Evolutionary conservation across 2,888 invertebrate species (phyloP), one percentile per base, ranked within the genome.

Genomic region (Tubulanus polymorphus): DNA sequence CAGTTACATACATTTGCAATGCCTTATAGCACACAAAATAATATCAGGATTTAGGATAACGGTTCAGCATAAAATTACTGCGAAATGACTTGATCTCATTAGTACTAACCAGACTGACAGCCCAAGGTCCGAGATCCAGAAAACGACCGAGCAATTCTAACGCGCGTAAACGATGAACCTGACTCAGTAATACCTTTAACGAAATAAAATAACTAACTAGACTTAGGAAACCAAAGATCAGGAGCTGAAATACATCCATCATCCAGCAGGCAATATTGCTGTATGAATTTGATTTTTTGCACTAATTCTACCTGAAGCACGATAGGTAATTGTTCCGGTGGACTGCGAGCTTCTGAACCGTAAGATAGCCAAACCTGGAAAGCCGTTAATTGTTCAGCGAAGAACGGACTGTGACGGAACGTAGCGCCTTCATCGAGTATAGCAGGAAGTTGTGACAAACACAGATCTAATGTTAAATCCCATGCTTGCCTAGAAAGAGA

Each of bases 311-410:
- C 94, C 84, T 97, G 96, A 67, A 99, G 83, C 55, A 99, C 95
- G 78, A 97, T 95, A 1, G 97, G 97, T 69, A 99, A 83, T 81
- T 97, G 96, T 79, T 93, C 93, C 0, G 97, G 97, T 27, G 94
- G 90, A 66, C 85, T 85, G n/a, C 91, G 84, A 56, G 83, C 81
- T 66, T 89, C 87, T 0, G 87, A 86, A 70, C 89, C 91, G 58
- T 90, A 84, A 56, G 87, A 86, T 48, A 95, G 83, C 94, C 94
- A 94, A 46, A 93, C 92, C 81, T 95, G 90, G 82, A 99, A 99
- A 47, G 97, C 97, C 46, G 94, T 93, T 57, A 99, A 84, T 81
- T 99, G 97, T 76, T 97, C 94, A 75, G 95, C 91, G 80, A 99
- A 99, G 83, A 99, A 99, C 27, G 91, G 87, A 70, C 93, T 87